phyloP scores from a whole-genome alignment of 2,888 invertebrate species.

The Orthosia gracilis region DNA sequence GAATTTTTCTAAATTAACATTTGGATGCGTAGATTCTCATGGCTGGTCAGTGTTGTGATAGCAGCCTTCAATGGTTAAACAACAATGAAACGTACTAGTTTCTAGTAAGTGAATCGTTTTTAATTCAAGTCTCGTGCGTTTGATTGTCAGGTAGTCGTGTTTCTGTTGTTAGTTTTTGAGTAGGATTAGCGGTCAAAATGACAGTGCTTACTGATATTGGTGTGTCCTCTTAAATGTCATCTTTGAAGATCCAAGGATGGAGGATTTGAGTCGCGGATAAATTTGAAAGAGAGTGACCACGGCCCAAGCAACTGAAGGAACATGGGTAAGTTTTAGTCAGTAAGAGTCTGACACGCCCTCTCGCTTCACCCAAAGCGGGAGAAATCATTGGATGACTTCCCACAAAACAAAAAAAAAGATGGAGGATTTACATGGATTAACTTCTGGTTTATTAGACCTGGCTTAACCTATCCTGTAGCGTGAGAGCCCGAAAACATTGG shows the following conservation, averaged over 20 bases:
- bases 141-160: constrained; percentile 27
- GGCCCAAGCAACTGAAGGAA: too few relatives aligned
- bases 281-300: too few relatives aligned
- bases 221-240: neutral
- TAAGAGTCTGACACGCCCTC: too few relatives aligned
- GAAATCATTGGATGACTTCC: too few relatives aligned
- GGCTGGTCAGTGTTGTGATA: constrained; percentile 37
- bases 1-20: constrained; percentile 63
- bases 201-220: neutral
- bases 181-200: neutral
- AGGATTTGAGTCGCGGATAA: too few relatives aligned
- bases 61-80: constrained; percentile 31
- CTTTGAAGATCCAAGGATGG: neutral
- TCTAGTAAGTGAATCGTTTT: constrained; percentile 13
- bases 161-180: constrained; percentile 24
- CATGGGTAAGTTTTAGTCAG: too few relatives aligned
- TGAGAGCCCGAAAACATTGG: too few relatives aligned
- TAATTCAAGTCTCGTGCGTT: constrained; percentile 26
- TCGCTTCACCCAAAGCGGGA: too few relatives aligned
- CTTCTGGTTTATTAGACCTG: too few relatives aligned
- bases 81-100: constrained; percentile 12
- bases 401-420: too few relatives aligned
- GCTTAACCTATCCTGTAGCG: too few relatives aligned
- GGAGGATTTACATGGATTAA: too few relatives aligned
- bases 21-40: constrained; percentile 40